phyloP scores from a whole-genome alignment of 2,797 vertebrate genomes.

The Antrozous pallidus region DNA sequence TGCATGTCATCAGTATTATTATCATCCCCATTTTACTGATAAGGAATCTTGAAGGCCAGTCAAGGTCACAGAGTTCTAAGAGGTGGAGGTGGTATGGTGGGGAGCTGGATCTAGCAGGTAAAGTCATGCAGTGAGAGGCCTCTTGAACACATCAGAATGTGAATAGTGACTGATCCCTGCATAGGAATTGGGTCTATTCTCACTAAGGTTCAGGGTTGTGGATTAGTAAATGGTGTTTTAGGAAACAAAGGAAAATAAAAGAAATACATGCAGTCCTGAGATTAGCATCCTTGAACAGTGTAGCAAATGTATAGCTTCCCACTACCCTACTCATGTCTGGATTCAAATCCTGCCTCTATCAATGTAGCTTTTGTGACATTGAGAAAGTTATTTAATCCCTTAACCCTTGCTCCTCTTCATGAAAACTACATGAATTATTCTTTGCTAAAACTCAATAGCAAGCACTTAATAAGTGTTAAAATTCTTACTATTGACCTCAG shows the following conservation, averaged over 20 bases:
- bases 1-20: neutral
- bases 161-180: neutral
- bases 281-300: neutral
- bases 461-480: neutral
- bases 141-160: neutral
- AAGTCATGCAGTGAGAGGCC: neutral
- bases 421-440: constrained; percentile 8
- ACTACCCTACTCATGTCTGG: neutral
- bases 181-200: neutral
- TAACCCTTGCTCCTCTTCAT: neutral
- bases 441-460: constrained; percentile 17
- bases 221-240: neutral
- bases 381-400: neutral
- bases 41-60: neutral
- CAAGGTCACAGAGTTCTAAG: neutral
- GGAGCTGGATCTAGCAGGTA: neutral
- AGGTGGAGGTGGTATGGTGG: neutral
- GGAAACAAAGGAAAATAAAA: neutral
- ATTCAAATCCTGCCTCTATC: neutral
- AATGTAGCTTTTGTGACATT: neutral
- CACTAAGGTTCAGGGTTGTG: neutral
- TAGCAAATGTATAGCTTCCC: neutral
- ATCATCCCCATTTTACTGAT: neutral
- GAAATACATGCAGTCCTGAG: neutral
- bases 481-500: neutral